These are phyloP conservation scores for Plectrocnemia conspersa DNA, from an alignment of 1,140 invertebrate species.

Conservation along the genomic window DNA sequence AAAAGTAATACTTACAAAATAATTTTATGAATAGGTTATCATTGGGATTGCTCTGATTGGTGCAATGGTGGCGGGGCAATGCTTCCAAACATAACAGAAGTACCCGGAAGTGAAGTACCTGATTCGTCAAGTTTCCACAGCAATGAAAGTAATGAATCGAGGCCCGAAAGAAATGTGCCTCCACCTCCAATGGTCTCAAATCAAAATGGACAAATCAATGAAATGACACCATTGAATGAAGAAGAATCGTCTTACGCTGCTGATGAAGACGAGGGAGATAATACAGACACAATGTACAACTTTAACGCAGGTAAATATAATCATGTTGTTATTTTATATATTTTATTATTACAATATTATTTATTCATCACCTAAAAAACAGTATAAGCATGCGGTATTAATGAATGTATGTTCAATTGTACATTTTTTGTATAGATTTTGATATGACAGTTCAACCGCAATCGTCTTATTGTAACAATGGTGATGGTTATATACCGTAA, in stretches of 20 bases:
- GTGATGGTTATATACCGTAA: slow-evolving; percentile 35
- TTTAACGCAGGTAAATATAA: slow-evolving; percentile 29
- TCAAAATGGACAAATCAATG: slow-evolving; percentile 35
- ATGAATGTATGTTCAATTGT: too few relatives aligned
- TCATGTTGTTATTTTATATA: not conserved
- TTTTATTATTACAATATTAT: not conserved
- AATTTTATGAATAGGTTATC: too few relatives aligned
- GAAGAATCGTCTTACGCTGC: slow-evolving; percentile 32
- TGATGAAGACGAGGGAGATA: slow-evolving; percentile 32
- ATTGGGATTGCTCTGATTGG: slow-evolving; percentile 97
- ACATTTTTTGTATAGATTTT: slow-evolving; percentile 35
- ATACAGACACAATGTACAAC: slow-evolving; percentile 28
- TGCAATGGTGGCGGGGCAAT: slow-evolving; percentile 63
- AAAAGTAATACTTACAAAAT: too few relatives aligned
- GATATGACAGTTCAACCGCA: slow-evolving; percentile 31
- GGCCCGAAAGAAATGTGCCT: slow-evolving; percentile 25
- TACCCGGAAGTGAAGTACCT: slow-evolving; percentile 83
- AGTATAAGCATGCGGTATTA: too few relatives aligned
- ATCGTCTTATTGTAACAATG: slow-evolving; percentile 29
- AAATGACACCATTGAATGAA: slow-evolving; percentile 32
- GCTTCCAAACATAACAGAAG: slow-evolving; percentile 86
- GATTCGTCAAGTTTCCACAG: slow-evolving; percentile 86
- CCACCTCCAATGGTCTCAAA: slow-evolving; percentile 24
- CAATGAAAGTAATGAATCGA: slow-evolving; percentile 79
- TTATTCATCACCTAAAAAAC: too few relatives aligned